Percentiles rank a stretch among this genome's conserved stretches.
Conservation (phyloP, 2,113 vertebrate genomes). For the Paradisaea rubra region DNA sequence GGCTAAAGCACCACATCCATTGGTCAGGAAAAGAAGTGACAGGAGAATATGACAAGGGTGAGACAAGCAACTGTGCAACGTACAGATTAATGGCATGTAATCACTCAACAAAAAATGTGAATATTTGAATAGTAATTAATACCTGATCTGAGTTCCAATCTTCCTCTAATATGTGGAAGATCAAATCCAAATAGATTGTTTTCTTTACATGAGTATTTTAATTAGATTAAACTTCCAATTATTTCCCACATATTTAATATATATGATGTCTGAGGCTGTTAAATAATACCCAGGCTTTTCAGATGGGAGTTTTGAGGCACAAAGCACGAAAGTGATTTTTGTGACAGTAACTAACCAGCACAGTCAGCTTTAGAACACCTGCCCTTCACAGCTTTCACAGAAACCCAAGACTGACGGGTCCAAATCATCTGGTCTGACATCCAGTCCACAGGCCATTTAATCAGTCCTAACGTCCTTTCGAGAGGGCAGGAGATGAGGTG, state of each 20-base stretch:
- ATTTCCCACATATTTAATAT: background rate
- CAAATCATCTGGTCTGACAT: background rate
- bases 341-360: background rate
- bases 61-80: background rate
- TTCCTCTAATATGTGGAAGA: background rate
- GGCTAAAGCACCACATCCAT: background rate
- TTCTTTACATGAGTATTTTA: background rate
- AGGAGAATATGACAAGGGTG: background rate
- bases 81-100: background rate
- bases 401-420: background rate
- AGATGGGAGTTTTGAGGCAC: background rate
- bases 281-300: background rate
- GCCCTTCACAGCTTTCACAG: background rate
- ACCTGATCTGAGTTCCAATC: background rate
- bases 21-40: background rate
- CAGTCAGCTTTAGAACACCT: background rate
- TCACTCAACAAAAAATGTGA: background rate
- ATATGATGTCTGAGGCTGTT: background rate
- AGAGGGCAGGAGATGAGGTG: background rate
- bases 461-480: background rate
- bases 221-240: background rate
- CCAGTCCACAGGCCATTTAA: background rate
- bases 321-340: fast-evolving
- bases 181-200: background rate
- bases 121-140: background rate